These are phyloP conservation scores for Drosophila ohnishii DNA, from an alignment of 1,140 invertebrate species.

Conservation along the genomic window DNA sequence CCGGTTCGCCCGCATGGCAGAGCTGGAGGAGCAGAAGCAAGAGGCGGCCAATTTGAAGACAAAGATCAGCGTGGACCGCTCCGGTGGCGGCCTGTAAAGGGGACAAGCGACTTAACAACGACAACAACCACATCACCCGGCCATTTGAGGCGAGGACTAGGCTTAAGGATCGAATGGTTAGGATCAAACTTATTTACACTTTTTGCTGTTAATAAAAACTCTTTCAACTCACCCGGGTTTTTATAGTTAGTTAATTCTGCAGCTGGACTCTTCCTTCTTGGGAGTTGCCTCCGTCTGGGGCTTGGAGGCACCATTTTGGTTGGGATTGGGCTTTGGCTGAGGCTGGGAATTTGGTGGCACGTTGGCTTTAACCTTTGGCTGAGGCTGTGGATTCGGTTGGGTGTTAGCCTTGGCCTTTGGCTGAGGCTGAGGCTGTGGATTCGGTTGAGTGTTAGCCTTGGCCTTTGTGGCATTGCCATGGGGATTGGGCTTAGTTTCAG, in stretches of 20 bases:
- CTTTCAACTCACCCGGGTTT: slow-evolving; percentile 49
- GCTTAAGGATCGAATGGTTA: slow-evolving; percentile 55
- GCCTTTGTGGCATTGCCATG: slow-evolving; percentile 1
- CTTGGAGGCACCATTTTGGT: background rate
- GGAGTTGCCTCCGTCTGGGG: background rate
- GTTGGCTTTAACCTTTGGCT: background rate
- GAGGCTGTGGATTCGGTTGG: background rate
- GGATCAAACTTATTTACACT: slow-evolving; percentile 61
- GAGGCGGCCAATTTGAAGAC: slow-evolving; percentile 89
- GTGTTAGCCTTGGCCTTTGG: background rate
- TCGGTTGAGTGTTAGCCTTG: background rate
- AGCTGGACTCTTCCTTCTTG: background rate
- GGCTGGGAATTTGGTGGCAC: background rate
- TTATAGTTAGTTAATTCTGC: background rate
- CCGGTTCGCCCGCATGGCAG: slow-evolving; percentile 95
- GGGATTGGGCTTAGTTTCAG: background rate
- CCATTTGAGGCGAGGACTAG: slow-evolving; percentile 43
- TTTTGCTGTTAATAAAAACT: slow-evolving; percentile 77
- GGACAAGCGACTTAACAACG: slow-evolving; percentile 55
- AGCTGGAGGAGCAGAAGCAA: slow-evolving; percentile 93
- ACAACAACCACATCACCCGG: slow-evolving; percentile 29
- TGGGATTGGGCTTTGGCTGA: background rate
- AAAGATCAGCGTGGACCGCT: slow-evolving; percentile 94
- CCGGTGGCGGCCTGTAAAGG: slow-evolving; percentile 95
- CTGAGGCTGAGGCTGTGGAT: background rate